These are phyloP conservation scores for Ametastegia equiseti DNA, from an alignment of 2,888 invertebrate species.

Conservation along the genomic window DNA sequence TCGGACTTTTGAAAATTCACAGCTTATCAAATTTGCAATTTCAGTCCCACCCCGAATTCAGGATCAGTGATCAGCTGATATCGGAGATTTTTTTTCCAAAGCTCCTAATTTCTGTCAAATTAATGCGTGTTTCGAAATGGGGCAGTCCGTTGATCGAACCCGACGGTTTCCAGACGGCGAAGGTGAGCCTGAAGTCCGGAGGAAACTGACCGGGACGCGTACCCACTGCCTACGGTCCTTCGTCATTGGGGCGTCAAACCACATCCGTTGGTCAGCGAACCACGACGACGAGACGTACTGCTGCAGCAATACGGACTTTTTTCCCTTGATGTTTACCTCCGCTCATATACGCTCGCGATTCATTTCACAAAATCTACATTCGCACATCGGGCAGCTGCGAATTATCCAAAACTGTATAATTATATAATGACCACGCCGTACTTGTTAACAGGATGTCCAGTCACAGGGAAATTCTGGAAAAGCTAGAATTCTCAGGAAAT, in stretches of 20 bases:
- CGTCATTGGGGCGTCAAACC: slow-evolving; percentile 46
- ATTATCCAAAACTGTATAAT: no score
- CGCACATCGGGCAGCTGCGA: background rate
- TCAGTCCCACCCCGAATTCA: no score
- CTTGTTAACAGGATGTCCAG: no score
- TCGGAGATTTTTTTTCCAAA: background rate
- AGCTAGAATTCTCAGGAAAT: no score
- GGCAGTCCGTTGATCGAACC: background rate
- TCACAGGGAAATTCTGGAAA: no score
- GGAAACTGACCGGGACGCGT: slow-evolving; percentile 3
- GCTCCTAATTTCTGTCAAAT: background rate
- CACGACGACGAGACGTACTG: background rate
- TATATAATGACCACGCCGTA: no score
- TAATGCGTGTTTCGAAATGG: background rate
- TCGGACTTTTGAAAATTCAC: no score
- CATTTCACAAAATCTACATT: background rate
- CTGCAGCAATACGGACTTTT: background rate
- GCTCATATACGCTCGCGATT: background rate
- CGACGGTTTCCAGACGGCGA: background rate
- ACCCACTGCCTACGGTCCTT: background rate
- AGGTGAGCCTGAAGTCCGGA: background rate
- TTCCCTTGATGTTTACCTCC: background rate
- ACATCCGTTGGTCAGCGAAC: slow-evolving; percentile 43
- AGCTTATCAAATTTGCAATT: no score
- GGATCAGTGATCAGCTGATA: no score